Evolutionary conservation across 2,113 vertebrate species (phyloP), one percentile per base, ranked within the genome.

Genomic region (Cololabis saira): DNA sequence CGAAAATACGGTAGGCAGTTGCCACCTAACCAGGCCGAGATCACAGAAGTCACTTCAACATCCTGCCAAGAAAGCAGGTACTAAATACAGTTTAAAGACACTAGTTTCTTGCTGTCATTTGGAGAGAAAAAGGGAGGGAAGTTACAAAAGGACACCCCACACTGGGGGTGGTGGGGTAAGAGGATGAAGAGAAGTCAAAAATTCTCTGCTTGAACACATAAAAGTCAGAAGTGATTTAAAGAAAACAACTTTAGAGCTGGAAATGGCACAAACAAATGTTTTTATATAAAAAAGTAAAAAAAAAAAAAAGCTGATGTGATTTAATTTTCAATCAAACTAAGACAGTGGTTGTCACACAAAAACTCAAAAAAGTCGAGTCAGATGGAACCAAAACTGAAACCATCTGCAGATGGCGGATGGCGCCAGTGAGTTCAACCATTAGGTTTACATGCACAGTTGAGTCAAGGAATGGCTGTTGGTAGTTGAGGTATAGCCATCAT

Each of bases 61-160:
- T 91, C 87, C 78, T 74, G 80, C 90, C 91, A 93, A 94, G 92
- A 94, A 92, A 94, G 13, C 80, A 81, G 86, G 80, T 69, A 91
- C 92, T 91, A 91, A 81, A 89, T 82, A 92, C 90, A 88, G 89
- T 91, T 87, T 94, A 88, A 92, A 93, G 92, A 91, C 87, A 85
- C 92, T 90, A 87, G 89, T 88, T 92, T 87, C 88, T 82, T 82
- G 2, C 69, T 76, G 86, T 89, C 94, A 94, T 92, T 92, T 90
- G 95, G 92, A 19, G 6, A 9, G 33, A 37, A 43, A 41, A 53
- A 83, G 76, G 49, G 49, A 48, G n/a, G 22, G 85, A 74, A 77
- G 88, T 90, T 94, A 91, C 93, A 93, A 92, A 89, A 91, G 90
- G 86, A 72, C 91, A 83, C 90, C 77, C 56, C 87, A 81, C 87